A percentile compares a stretch with the other conserved stretches of the same genome.
Conservation (phyloP, 2,888 invertebrate species). For the Polyommatus iphigenia region DNA sequence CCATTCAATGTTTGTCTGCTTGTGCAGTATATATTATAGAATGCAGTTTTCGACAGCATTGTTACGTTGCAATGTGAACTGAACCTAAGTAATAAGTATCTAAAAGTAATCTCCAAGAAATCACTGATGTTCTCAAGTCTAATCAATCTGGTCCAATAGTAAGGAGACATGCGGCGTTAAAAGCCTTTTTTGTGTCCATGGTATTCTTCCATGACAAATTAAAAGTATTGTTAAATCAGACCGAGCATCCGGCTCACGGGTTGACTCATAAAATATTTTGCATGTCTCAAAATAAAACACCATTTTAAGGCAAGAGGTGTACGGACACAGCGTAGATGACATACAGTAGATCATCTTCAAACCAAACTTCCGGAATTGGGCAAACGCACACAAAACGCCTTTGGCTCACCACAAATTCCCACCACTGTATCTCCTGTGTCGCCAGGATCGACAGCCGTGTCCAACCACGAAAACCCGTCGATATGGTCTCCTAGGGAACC, state of each 20-base stretch:
- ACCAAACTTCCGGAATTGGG: not conserved
- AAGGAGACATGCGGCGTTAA: not conserved
- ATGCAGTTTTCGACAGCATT: too few species aligned
- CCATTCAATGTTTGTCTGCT: too few species aligned
- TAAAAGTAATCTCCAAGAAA: not conserved
- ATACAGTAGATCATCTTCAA: not conserved
- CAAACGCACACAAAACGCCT: not conserved
- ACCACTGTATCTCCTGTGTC: too few species aligned
- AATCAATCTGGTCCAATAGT: not conserved
- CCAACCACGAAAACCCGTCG: too few species aligned
- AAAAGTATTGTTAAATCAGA: slow-evolving; percentile 32
- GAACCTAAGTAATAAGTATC: too few species aligned
- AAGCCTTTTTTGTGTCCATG: slow-evolving; percentile 7
- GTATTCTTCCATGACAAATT: slow-evolving; percentile 28
- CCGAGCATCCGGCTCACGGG: slow-evolving; percentile 40
- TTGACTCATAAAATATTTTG: slow-evolving; percentile 61
- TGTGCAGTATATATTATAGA: too few species aligned
- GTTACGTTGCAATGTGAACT: too few species aligned
- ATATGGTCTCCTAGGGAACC: too few species aligned
- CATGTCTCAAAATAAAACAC: slow-evolving; percentile 60
- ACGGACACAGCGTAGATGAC: slow-evolving; percentile 37
- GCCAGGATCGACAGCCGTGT: too few species aligned
- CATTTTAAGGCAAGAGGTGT: slow-evolving; percentile 53
- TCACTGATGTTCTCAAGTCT: not conserved
- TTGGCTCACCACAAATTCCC: too few species aligned